Percentiles rank a stretch among this genome's conserved stretches.
These are phyloP conservation scores for Amblyornis subalaris DNA, from an alignment of 2,113 vertebrate species.

Conservation along the genomic window DNA sequence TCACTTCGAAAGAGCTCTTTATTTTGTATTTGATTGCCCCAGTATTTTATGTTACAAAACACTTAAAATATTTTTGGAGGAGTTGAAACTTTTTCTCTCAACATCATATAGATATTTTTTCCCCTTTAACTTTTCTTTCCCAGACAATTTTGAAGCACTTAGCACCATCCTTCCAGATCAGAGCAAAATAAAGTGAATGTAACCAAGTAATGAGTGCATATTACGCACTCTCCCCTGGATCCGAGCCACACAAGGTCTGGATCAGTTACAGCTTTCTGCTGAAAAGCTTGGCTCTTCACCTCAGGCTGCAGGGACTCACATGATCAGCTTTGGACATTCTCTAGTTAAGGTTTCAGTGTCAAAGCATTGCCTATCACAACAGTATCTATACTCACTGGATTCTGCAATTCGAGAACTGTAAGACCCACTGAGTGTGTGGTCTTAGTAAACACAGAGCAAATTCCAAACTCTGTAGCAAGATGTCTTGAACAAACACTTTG, in stretches of 20 bases:
- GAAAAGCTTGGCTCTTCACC: neutral
- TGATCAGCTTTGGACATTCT: neutral
- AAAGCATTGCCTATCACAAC: neutral
- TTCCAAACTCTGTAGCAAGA: neutral
- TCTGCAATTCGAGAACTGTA: neutral
- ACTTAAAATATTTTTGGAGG: neutral
- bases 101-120: neutral
- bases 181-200: neutral
- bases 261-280: neutral
- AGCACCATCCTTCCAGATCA: neutral
- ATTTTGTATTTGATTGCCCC: neutral
- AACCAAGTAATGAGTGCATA: neutral
- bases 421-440: neutral
- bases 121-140: neutral
- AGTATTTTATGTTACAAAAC: neutral
- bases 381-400: neutral
- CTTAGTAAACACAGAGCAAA: neutral
- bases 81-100: neutral
- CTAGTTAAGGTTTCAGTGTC: neutral
- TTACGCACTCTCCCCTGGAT: neutral
- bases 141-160: neutral
- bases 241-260: neutral
- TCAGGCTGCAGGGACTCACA: neutral
- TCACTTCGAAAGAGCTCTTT: neutral
- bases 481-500: neutral